phyloP scores from a whole-genome alignment of 2,113 vertebrate genomes.

The Zootoca vivipara region DNA sequence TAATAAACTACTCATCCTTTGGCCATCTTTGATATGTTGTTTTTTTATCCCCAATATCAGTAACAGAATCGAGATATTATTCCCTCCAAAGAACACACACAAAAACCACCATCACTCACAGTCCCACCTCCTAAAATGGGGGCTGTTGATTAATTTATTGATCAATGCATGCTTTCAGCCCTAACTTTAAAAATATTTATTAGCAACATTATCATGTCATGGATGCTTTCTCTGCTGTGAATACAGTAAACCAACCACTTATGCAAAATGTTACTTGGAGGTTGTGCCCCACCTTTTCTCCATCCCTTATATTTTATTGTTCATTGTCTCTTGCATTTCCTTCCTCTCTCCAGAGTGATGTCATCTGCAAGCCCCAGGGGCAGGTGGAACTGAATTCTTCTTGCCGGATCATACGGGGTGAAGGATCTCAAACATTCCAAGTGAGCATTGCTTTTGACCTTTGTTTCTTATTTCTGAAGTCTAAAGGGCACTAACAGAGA shows the following conservation, averaged over 20 bases:
- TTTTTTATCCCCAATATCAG: not conserved
- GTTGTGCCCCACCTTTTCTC: not conserved
- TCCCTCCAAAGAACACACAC: not conserved
- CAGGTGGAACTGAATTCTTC: slow-evolving; percentile 88
- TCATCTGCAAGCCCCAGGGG: slow-evolving; percentile 89
- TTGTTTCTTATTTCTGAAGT: slow-evolving; percentile 8
- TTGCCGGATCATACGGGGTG: slow-evolving; percentile 84
- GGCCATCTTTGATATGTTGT: not conserved
- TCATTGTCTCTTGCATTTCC: not conserved
- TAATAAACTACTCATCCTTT: not conserved
- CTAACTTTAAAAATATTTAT: not conserved
- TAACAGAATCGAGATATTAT: not conserved
- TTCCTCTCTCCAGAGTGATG: slow-evolving; percentile 80
- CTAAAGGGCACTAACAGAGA: not conserved
- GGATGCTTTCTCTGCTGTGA: not conserved
- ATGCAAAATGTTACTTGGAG: not conserved
- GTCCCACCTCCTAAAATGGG: not conserved
- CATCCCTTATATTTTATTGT: not conserved
- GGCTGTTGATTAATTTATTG: not conserved
- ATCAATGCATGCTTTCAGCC: not conserved
- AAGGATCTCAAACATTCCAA: slow-evolving; percentile 88
- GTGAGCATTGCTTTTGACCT: slow-evolving; percentile 61
- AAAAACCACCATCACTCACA: not conserved
- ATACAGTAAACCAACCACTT: not conserved
- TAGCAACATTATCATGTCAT: not conserved